Conservation (phyloP, 2,113 vertebrate species). For the Urocitellus parryii region DNA sequence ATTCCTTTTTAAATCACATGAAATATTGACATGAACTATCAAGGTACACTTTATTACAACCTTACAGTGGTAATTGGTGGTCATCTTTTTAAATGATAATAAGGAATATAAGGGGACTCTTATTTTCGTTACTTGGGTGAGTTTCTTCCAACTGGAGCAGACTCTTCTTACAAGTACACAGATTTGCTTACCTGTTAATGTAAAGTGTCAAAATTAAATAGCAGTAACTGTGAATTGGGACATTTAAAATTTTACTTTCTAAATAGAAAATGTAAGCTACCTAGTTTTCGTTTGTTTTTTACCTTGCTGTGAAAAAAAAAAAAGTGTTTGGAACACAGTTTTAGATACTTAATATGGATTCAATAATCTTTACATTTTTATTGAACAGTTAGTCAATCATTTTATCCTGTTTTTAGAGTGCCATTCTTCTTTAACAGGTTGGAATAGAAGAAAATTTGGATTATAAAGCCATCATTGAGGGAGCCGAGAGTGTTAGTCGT, state of each 20-base stretch:
- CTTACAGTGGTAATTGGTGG: neutral
- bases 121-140: neutral
- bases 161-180: neutral
- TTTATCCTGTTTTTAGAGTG: constrained; percentile 55
- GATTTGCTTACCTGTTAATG: neutral
- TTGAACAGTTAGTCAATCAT: neutral
- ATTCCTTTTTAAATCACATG: neutral
- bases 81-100: neutral
- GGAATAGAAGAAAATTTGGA: constrained; percentile 92
- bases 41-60: neutral
- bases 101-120: neutral
- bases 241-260: constrained; percentile 71
- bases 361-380: constrained; percentile 21
- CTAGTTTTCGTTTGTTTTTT: constrained; percentile 14
- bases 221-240: neutral
- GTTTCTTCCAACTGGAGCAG: neutral
- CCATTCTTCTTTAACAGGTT: constrained; percentile 88
- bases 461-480: constrained; percentile 92
- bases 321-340: neutral
- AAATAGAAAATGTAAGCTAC: constrained; percentile 15
- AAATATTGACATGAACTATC: neutral
- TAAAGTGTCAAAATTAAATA: neutral
- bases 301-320: constrained; percentile 34
- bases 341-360: constrained; percentile 35
- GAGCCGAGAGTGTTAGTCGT: constrained; percentile 93